Conservation (phyloP, 2,888 invertebrate genomes). For the Aphidoletes aphidimyza region DNA sequence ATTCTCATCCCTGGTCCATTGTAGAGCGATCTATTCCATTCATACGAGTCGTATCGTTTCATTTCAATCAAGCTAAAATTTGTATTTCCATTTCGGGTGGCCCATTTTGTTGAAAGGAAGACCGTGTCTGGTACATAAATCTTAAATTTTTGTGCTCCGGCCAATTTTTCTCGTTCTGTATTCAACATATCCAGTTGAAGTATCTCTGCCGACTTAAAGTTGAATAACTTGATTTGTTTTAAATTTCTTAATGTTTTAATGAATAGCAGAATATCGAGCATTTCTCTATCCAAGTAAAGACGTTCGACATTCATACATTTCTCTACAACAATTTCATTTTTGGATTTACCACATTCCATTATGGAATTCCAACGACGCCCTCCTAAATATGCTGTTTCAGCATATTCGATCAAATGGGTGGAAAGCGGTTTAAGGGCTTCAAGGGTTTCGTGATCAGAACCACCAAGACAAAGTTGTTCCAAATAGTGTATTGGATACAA, state of each 20-base stretch:
- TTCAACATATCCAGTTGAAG: constrained; percentile 36
- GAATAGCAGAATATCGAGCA: constrained; percentile 37
- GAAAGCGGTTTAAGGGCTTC: background rate
- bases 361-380: background rate
- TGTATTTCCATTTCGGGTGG: constrained; percentile 29
- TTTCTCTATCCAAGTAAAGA: constrained; percentile 25
- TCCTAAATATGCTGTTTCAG: background rate
- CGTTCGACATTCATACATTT: constrained; percentile 3
- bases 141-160: constrained; percentile 18
- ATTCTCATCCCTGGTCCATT: background rate
- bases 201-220: constrained; percentile 4
- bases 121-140: constrained; percentile 15
- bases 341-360: background rate
- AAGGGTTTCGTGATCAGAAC: background rate
- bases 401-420: background rate
- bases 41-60: constrained; percentile 23
- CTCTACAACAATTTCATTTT: constrained; percentile 15
- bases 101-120: constrained; percentile 48
- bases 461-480: background rate
- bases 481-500: background rate
- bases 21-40: background rate
- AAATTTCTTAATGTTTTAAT: constrained; percentile 25
- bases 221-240: constrained; percentile 11
- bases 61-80: constrained; percentile 35
- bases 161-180: constrained; percentile 53